phyloP scores from a whole-genome alignment of 2,797 vertebrate genomes.

The Diplodus sargus region DNA sequence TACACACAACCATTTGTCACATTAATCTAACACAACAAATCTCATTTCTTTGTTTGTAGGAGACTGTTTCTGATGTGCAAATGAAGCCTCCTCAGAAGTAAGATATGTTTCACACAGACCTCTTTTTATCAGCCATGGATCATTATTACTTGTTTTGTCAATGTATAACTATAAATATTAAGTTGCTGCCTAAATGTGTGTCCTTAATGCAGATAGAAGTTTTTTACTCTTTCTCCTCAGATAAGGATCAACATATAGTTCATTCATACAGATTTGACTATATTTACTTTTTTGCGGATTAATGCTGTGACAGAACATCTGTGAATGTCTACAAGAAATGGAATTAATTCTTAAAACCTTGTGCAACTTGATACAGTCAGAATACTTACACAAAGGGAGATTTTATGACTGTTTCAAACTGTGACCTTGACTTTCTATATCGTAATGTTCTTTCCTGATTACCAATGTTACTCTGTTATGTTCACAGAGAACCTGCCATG shows the following conservation, averaged over 20 bases:
- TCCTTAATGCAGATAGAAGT: too few relatives aligned
- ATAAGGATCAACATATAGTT: too few relatives aligned
- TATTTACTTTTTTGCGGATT: too few relatives aligned
- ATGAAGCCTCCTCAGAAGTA: conserved; percentile 45
- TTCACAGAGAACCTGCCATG: conserved; percentile 39
- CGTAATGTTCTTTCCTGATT: not conserved
- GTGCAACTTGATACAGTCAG: too few relatives aligned
- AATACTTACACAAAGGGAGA: too few relatives aligned
- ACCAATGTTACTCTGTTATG: not conserved
- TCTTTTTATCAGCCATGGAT: not conserved
- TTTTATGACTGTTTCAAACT: not conserved
- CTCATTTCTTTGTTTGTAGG: conserved; percentile 30
- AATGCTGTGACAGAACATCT: too few relatives aligned
- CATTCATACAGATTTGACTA: too few relatives aligned
- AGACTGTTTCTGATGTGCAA: not conserved
- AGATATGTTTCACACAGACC: conserved; percentile 24
- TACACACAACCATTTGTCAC: not conserved
- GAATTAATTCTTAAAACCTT: too few relatives aligned
- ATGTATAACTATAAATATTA: not conserved
- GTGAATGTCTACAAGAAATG: too few relatives aligned
- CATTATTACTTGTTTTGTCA: not conserved
- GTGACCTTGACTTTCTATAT: not conserved
- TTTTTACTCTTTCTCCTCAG: too few relatives aligned
- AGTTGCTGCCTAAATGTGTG: not conserved
- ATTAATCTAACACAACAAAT: not conserved